Conservation (phyloP, 2,888 invertebrate genomes). For the Opisthograptis luteolata region DNA sequence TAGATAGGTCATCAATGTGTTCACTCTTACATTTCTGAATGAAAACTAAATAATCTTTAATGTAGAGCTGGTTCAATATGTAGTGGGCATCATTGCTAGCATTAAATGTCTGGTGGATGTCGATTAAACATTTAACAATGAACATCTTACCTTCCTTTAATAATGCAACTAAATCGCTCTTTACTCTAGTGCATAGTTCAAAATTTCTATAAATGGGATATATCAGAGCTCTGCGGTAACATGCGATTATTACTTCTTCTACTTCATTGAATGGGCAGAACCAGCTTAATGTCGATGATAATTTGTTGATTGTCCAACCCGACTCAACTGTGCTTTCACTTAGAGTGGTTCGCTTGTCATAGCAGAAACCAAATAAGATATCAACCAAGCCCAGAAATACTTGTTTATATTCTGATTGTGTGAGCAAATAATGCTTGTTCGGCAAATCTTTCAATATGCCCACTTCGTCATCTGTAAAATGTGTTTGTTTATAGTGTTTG, state of each 20-base stretch:
- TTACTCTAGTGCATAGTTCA: slow-evolving; percentile 86
- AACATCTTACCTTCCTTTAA: slow-evolving; percentile 86
- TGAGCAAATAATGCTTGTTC: slow-evolving; percentile 89
- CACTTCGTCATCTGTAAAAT: slow-evolving; percentile 86
- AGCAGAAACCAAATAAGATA: slow-evolving; percentile 92
- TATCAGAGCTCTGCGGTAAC: slow-evolving; percentile 88
- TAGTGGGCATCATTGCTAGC: slow-evolving; percentile 86
- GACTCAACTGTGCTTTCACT: slow-evolving; percentile 93
- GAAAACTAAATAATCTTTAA: slow-evolving; percentile 94
- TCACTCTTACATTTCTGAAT: slow-evolving; percentile 87
- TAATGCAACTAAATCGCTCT: slow-evolving; percentile 87
- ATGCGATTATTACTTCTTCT: slow-evolving; percentile 85
- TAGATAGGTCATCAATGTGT: slow-evolving; percentile 78
- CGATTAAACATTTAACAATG: slow-evolving; percentile 89
- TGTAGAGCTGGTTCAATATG: slow-evolving; percentile 93
- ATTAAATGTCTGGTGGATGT: slow-evolving; percentile 88
- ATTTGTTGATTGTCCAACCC: slow-evolving; percentile 92
- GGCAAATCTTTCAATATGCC: slow-evolving; percentile 89
- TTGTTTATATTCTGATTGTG: slow-evolving; percentile 77
- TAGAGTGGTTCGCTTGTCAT: slow-evolving; percentile 89
- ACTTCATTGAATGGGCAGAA: slow-evolving; percentile 87
- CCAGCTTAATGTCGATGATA: slow-evolving; percentile 93
- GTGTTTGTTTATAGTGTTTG: slow-evolving; percentile 60
- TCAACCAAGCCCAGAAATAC: slow-evolving; percentile 89
- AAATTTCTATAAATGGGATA: slow-evolving; percentile 93